Percentiles rank a stretch among this genome's conserved stretches.
Evolutionary conservation across 2,797 vertebrate genomes (phyloP).

Genomic region (Semotilus atromaculatus): DNA sequence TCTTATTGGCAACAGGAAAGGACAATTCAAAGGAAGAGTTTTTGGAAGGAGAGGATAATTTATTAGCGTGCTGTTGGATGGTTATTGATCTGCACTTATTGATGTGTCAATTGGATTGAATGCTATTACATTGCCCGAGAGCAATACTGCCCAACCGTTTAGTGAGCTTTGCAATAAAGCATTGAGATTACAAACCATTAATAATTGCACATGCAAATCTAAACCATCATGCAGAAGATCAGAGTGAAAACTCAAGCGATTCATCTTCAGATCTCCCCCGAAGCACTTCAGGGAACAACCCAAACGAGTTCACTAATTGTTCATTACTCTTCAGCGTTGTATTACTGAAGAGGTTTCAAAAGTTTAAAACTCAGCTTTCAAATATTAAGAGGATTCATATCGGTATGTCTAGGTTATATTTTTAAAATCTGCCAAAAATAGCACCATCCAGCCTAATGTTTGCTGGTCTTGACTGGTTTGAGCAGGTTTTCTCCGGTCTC

Average conservation of each 20-base stretch:
- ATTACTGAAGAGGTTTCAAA: slow-evolving; percentile 10
- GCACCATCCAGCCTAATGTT: not conserved
- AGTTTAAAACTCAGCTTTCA: slow-evolving; percentile 1
- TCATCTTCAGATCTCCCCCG: not conserved
- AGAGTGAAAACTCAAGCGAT: not conserved
- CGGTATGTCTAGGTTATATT: not conserved
- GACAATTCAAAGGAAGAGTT: not conserved
- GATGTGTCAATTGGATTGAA: not conserved
- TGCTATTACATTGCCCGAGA: not conserved
- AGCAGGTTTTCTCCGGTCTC: not conserved
- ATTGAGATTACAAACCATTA: not conserved
- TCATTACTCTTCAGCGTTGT: not conserved
- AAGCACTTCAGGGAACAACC: not conserved
- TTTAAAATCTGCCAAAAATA: not conserved
- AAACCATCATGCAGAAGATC: not conserved
- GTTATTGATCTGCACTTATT: not conserved
- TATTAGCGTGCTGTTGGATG: not conserved
- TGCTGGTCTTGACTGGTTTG: not conserved
- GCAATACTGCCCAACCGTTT: not conserved
- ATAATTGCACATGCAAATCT: not conserved
- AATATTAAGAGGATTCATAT: not conserved
- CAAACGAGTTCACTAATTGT: slow-evolving; percentile 13
- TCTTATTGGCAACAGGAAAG: not conserved
- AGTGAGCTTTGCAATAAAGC: not conserved
- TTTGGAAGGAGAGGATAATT: not conserved